Base-by-base conservation (phyloP, 2,797 vertebrate genomes). In the Gobio occitaniae region DNA sequence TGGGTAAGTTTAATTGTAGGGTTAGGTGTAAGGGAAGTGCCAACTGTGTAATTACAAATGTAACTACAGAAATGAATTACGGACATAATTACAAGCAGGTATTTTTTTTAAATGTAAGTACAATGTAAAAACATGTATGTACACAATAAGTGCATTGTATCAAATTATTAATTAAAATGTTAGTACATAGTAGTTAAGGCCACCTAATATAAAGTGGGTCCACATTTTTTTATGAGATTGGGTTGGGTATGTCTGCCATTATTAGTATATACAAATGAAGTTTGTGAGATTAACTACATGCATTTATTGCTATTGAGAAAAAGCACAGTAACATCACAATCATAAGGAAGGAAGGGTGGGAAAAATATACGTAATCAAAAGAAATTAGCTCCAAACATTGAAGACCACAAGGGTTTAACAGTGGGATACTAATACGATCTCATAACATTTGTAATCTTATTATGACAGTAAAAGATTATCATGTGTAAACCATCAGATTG, bases 241-340 rank as follows among this genome's bases (percentile, higher is more conserved):
- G 48, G 6, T 76, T 76, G 17, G 11, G 74, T 38, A 56, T 56
- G 11, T 76, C 16, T 61, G 12, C 5, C 1, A 59, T 32, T 82
- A 61, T 82, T 82, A 36, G 19, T 13, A n/a, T 6, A 21, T 44
- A 44, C 4, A 48, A 50, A 36, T 25, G 4, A 17, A 0, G 2
- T 21, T 47, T 70, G 4, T 0, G 4, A 59, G 4, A 29, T 54
- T 25, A 63, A 63, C 16, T n/a, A 59, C 9, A 10, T 41, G 19
- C 21, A 82, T 82, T 29, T 82, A n/a, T 72, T 72, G 59, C 36
- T 59, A 71, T 16, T 44, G 16, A 44, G n/a, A 56, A 47, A 44
- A 71, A 52, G 3, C 15, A 72, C 15, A n/a, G 6, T 16, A 32
- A 32, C 29, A 16, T 65, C 6, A 61, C 16, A 69, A 38, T 52